Base-by-base conservation (phyloP, 2,888 invertebrate genomes). In the Bedellia somnulentella region DNA sequence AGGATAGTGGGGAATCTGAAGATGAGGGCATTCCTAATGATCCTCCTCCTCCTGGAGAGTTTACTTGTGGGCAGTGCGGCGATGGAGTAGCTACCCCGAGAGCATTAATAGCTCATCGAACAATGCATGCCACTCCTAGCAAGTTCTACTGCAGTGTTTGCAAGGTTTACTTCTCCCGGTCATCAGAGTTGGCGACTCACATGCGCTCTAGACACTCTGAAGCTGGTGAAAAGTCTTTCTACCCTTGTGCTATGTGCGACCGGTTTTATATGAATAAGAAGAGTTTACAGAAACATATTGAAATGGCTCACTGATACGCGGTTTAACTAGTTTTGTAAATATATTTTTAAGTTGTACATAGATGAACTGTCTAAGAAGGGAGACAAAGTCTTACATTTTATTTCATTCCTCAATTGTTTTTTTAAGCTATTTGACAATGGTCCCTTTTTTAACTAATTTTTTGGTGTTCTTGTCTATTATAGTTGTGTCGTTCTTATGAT, bases 121-220 rank as follows among this genome's bases (percentile, higher is more conserved):
- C 71, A 10, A 78, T 78, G 60, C 80, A 79, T 49, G 63, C 70
- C 16, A 64, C 66, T 2, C 64, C 67, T n/a, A 63, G 70, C 13
- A 66, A 67, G 39, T 76, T 77, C 52, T 76, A 75, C 42, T 82
- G 82, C 49, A 78, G 79, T 33, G 79, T 81, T 37, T 82, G 82
- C 52, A 78, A 77, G 31, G 63, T 78, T 5, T 63, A 70, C 41
- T 80, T 80, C 39, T 59, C 70, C 4, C 54, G 75, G 4, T 63
- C 71, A 2, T 39, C 67, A 5, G 67, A 76, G 28, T 53, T 79
- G 2, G 67, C 77, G 3, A 66, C 63, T 8, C 77, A 78, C 46
- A 73, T 73, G 22, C 57, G 73, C 3, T 67, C 73, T 31, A 59
- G 80, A 37, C 79, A 80, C 46, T 42, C 70, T 0, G 70, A 71